Evolutionary conservation across 2,888 invertebrate genomes (phyloP), one percentile per base, ranked within the genome.

Genomic region (Patella pellucida): DNA sequence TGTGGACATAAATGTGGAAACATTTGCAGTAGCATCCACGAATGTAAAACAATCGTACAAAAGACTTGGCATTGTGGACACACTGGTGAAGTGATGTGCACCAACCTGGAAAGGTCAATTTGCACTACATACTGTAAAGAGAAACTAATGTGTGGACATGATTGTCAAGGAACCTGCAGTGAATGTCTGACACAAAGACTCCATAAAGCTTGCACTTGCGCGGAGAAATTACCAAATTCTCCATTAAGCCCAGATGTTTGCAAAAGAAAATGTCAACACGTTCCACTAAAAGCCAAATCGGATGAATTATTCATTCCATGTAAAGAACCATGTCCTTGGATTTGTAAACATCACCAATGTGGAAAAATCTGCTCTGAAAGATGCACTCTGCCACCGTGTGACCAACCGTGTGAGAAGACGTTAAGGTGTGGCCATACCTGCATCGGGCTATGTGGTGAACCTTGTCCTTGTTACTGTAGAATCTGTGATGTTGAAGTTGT

Each of bases 391-490:
- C 83, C 77, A 3, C 84, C 85, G 23, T 87, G 82, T 72, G 71
- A 84, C 74, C 68, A 74, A 27, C 78, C 77, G 15, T 87, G 87
- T 72, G 52, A 54, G 12, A 73, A 80, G 69, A 41, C 23, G 31
- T 74, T 85, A 2, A 41, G 16, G 1, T 86, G 86, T 78, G 76
- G 77, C 9, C 87, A 86, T 74, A 51, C 12, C 5, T 87, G 95
- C 90, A 92, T 94, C 86, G 94, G 95, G 16, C 92, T 94, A 72
- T 95, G 95, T 91, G 94, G 94, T n/a, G 95, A 95, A 89, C 94
- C 92, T 14, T 95, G 95, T 89, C 94, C 94, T n/a, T 89, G 89
- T 52, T 84, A 93, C 73, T 95, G 95, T 90, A 89, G 92, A 51
- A 71, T 87, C 23, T 95, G 95, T 90, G 84, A 93, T 70, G 71